Percentiles rank a stretch among this genome's conserved stretches.
phyloP scores from a whole-genome alignment of 2,797 vertebrate species.

The Falco concolor region DNA sequence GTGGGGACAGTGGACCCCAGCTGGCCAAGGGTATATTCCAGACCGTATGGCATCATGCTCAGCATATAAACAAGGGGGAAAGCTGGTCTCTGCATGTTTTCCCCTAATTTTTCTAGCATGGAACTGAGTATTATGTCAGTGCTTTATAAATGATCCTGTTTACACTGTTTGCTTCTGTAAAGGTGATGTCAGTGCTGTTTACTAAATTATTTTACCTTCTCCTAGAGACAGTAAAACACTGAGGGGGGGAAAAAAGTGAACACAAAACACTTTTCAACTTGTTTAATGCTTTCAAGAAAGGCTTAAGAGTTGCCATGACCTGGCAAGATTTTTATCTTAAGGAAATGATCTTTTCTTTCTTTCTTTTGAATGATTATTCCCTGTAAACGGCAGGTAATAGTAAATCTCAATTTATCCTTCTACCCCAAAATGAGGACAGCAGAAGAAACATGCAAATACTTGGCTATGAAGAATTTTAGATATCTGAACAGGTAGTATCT shows the following conservation, averaged over 20 bases:
- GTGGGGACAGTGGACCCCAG: no score
- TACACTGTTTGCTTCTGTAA: neutral
- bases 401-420: neutral
- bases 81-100: neutral
- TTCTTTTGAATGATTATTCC: neutral
- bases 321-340: neutral
- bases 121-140: neutral
- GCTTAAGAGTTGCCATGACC: neutral
- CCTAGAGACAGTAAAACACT: neutral
- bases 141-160: neutral
- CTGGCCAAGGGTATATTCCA: no score
- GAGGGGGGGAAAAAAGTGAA: neutral
- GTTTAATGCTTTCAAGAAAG: neutral
- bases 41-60: no score
- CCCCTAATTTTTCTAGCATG: neutral
- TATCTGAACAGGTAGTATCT: neutral
- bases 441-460: neutral
- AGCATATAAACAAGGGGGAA: no score
- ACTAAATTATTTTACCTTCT: neutral
- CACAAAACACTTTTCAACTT: neutral
- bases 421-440: neutral
- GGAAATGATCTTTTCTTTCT: neutral
- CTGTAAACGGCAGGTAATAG: rapidly evolving
- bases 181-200: neutral
- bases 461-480: neutral